Evolutionary conservation across 2,888 invertebrate genomes (phyloP).

Genomic region (Mantis religiosa): DNA sequence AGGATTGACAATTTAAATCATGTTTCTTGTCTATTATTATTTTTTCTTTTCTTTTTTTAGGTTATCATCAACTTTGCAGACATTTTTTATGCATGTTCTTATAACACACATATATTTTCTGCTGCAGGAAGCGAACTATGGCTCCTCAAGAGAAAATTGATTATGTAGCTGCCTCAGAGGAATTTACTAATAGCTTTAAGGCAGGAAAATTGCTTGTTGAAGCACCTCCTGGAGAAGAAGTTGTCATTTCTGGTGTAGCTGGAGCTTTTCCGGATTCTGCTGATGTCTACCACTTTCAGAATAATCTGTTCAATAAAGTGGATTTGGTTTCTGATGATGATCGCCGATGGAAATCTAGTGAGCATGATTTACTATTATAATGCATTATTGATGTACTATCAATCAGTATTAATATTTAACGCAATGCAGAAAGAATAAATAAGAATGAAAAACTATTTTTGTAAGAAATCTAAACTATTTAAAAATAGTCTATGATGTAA

Average conservation of each 20-base stretch:
- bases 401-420: no score
- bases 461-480: no score
- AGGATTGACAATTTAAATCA: no score
- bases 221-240: conserved; percentile 58
- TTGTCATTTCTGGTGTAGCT: conserved; percentile 63
- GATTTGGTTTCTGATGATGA: conserved; percentile 54
- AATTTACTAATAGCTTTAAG: not conserved
- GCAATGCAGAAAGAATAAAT: no score
- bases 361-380: not conserved
- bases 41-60: no score
- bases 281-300: conserved; percentile 64
- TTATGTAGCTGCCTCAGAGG: no score
- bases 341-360: conserved; percentile 44
- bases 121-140: not conserved
- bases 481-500: no score
- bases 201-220: conserved; percentile 53
- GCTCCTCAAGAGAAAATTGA: not conserved
- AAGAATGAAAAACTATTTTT: no score
- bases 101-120: not conserved
- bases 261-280: conserved; percentile 76
- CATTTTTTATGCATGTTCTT: no score
- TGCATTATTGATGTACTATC: no score
- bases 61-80: no score
- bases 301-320: conserved; percentile 60
- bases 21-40: no score